Percentiles rank a stretch among this genome's conserved stretches.
These are phyloP conservation scores for Tipula helvola DNA, from an alignment of 2,888 invertebrate genomes.

Conservation along the genomic window DNA sequence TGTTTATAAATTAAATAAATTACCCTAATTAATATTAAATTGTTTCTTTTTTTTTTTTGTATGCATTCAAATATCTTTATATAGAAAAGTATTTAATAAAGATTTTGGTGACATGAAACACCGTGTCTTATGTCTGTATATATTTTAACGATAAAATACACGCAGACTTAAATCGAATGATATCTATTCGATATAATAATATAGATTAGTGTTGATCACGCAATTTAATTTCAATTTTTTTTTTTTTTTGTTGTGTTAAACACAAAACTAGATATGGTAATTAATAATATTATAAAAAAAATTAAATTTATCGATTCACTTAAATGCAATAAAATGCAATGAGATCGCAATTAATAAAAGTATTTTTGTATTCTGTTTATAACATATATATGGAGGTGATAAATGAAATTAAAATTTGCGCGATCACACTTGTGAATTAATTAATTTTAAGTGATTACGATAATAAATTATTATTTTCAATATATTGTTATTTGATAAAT, in stretches of 20 bases:
- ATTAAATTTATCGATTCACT: background rate
- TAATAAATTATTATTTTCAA: background rate
- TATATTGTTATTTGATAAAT: background rate
- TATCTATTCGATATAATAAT: background rate
- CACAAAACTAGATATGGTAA: background rate
- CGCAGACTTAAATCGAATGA: background rate
- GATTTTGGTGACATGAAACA: background rate
- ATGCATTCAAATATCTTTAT: background rate
- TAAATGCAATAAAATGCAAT: background rate
- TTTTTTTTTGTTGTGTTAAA: background rate
- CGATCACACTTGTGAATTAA: background rate
- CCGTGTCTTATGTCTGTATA: background rate
- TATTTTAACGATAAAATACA: background rate
- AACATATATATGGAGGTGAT: background rate
- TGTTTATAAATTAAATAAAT: background rate
- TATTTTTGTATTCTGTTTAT: background rate
- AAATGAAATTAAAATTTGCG: background rate
- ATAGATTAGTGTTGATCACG: background rate
- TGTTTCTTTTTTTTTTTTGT: background rate
- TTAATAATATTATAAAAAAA: background rate
- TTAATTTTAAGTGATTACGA: background rate
- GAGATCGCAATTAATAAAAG: background rate
- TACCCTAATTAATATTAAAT: background rate
- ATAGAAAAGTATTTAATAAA: background rate
- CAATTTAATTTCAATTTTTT: background rate